Percentiles rank a stretch among this genome's conserved stretches.
These are phyloP conservation scores for Callionymus lyra DNA, from an alignment of 2,113 vertebrate genomes.

Conservation along the genomic window DNA sequence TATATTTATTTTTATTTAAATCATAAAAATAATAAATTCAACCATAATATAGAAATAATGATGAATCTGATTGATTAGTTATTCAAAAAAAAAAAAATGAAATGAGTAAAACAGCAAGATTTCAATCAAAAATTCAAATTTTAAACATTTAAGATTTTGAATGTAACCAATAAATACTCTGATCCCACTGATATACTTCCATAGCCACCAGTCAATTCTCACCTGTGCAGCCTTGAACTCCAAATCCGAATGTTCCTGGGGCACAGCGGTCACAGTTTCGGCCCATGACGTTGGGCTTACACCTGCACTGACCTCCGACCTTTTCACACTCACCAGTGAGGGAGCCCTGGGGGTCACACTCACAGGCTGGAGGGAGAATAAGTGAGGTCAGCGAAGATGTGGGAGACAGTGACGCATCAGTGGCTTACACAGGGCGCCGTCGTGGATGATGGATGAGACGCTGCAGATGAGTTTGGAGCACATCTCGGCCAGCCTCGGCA, in stretches of 20 bases:
- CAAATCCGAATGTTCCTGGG: conserved; percentile 73
- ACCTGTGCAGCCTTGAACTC: conserved; percentile 74
- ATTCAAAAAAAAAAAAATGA: no score
- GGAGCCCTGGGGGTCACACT: conserved; percentile 78
- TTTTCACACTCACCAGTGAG: conserved; percentile 70
- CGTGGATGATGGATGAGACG: conserved; percentile 71
- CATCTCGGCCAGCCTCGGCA: conserved; percentile 62
- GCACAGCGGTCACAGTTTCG: conserved; percentile 69
- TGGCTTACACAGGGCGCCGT: conserved; percentile 70
- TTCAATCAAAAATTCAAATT: no score
- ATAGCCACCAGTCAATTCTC: conserved; percentile 30
- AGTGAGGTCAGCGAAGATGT: not conserved
- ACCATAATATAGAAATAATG: no score
- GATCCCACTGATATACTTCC: no score
- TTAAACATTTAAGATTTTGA: no score
- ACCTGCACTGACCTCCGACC: conserved; percentile 77
- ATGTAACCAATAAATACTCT: not conserved
- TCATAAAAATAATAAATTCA: no score
- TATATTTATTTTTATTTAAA: no score
- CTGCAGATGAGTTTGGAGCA: conserved; percentile 76
- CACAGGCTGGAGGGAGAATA: conserved; percentile 62
- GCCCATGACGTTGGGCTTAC: conserved; percentile 72
- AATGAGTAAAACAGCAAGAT: no score
- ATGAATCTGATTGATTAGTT: no score
- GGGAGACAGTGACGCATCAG: not conserved